phyloP scores from a whole-genome alignment of 2,113 vertebrate genomes.

The Erpornis zantholeuca region DNA sequence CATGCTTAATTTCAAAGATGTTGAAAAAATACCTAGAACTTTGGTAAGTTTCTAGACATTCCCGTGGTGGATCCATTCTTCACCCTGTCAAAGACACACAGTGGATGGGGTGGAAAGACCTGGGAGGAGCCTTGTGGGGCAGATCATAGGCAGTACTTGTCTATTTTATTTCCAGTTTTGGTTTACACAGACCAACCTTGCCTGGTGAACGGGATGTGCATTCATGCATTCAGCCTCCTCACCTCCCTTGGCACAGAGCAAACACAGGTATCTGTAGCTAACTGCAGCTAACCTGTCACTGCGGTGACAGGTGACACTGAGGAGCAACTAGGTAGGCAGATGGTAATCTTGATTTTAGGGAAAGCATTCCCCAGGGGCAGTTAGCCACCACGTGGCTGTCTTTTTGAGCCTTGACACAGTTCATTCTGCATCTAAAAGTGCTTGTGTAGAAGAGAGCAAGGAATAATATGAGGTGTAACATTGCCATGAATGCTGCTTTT shows the following conservation, averaged over 20 bases:
- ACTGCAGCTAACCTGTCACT: no score
- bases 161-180: neutral
- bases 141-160: neutral
- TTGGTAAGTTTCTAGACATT: neutral
- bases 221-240: no score
- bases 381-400: rapidly evolving
- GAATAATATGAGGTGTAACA: neutral
- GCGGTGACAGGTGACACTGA: neutral
- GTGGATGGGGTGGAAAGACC: neutral
- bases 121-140: rapidly evolving
- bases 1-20: neutral
- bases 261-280: neutral
- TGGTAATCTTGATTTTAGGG: neutral
- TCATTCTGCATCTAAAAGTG: neutral
- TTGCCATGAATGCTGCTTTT: neutral
- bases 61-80: neutral
- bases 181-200: neutral
- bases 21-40: neutral
- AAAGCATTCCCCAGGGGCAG: neutral
- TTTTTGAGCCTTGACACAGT: rapidly evolving
- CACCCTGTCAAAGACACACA: neutral
- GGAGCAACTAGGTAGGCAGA: neutral
- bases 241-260: neutral
- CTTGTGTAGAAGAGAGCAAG: neutral
- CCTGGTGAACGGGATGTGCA: neutral